phyloP scores from a whole-genome alignment of 2,888 invertebrate species.

The Serripes groenlandicus region DNA sequence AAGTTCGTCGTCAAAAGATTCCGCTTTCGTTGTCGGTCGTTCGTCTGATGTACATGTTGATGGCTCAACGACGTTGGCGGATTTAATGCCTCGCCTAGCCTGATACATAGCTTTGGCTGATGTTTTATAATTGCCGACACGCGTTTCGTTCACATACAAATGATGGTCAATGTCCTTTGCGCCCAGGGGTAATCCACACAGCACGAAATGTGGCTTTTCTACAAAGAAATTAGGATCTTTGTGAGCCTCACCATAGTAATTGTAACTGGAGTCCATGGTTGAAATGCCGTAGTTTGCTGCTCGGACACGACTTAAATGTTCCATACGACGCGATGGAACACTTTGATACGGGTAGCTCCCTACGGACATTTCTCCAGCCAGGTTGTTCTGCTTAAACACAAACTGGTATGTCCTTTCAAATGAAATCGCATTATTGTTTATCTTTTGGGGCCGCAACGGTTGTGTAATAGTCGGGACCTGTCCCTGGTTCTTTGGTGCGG shows the following conservation, averaged over 20 bases:
- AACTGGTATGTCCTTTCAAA: slow-evolving; percentile 69
- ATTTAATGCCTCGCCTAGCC: slow-evolving; percentile 54
- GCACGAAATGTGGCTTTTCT: slow-evolving; percentile 73
- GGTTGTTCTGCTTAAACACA: slow-evolving; percentile 56
- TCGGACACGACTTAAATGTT: slow-evolving; percentile 65
- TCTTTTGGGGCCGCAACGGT: slow-evolving; percentile 49
- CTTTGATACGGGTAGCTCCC: slow-evolving; percentile 53
- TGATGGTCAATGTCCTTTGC: slow-evolving; percentile 67
- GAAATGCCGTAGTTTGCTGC: slow-evolving; percentile 74
- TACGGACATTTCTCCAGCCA: slow-evolving; percentile 39
- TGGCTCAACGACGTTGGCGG: slow-evolving; percentile 62
- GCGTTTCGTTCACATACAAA: slow-evolving; percentile 68
- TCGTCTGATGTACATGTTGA: slow-evolving; percentile 20
- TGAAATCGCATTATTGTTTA: slow-evolving; percentile 31
- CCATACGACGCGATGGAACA: slow-evolving; percentile 65
- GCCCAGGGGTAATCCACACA: slow-evolving; percentile 72
- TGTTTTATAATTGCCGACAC: slow-evolving; percentile 72
- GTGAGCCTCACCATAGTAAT: slow-evolving; percentile 49
- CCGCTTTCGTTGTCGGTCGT: slow-evolving; percentile 21
- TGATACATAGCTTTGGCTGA: slow-evolving; percentile 69
- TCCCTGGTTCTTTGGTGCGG: slow-evolving; percentile 63
- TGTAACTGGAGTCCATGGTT: slow-evolving; percentile 70
- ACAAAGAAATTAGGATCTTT: slow-evolving; percentile 46
- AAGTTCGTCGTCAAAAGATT: slow-evolving; percentile 29
- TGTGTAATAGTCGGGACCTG: slow-evolving; percentile 51